Conservation (phyloP, 2,797 vertebrate genomes). For the Sebastes matsubarae region DNA sequence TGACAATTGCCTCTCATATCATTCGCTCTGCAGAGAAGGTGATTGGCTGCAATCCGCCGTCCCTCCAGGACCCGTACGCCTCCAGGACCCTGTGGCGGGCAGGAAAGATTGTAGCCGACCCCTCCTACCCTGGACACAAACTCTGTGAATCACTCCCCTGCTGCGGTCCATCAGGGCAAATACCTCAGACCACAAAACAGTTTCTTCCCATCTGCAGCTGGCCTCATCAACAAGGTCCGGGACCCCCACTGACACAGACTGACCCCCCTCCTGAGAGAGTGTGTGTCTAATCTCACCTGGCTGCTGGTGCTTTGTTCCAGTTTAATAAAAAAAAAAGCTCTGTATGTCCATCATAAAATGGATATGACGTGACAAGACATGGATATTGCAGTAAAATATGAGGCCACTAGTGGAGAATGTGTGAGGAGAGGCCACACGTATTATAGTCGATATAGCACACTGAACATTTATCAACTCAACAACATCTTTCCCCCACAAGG, state of each 20-base stretch:
- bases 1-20: not conserved
- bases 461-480: too few relatives aligned
- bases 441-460: too few relatives aligned
- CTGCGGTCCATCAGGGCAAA: not conserved
- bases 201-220: not conserved
- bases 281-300: not conserved
- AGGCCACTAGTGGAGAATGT: not conserved
- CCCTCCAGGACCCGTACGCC: not conserved
- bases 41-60: not conserved
- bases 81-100: not conserved
- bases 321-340: not conserved
- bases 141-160: not conserved
- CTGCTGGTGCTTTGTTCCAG: not conserved
- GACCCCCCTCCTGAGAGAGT: not conserved
- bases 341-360: not conserved
- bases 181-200: not conserved
- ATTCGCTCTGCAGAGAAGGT: not conserved
- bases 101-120: not conserved
- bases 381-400: not conserved
- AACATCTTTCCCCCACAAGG: too few relatives aligned
- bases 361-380: not conserved
- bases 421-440: not conserved
- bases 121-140: not conserved
- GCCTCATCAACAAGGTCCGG: not conserved
- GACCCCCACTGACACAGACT: not conserved